Base-by-base conservation (phyloP, 2,888 invertebrate species). In the Laothoe populi region DNA sequence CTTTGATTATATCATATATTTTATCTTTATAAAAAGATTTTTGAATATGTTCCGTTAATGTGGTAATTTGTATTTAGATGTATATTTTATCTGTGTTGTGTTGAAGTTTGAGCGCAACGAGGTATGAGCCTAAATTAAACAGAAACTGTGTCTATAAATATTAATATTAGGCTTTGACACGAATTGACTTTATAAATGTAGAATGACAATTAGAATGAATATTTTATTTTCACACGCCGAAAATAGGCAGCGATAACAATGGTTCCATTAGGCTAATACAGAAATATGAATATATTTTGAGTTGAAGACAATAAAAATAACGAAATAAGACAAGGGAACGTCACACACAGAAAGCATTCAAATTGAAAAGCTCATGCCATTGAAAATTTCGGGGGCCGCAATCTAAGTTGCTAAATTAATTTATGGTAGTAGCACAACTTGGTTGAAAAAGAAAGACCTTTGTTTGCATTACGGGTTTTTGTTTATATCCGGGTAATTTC, bases 331-430 rank as follows among this genome's bases (percentile, higher is more conserved):
- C 60, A 53, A 77, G 70, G 72, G 75, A 70, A 75, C 70, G 82
- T 80, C 83, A 83, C 74, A 80, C 67, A 79, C 84, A 85, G 73
- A 67, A 72, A 26, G 31, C 69, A 73, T 69, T 70, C 69, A 81
- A 82, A 84, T 81, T 85, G 82, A 79, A 80, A 79, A 77, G 75
- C 77, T 74, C 74, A 74, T 75, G 71, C 71, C 71, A 73, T 74
- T 72, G 67, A 70, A 70, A 74, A 75, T 71, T 70, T 68, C 73
- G 69, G 66, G 78, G 26, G 24, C 42, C 82, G 82, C 84, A 87
- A 89, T 89, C 80, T 88, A 88, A 88, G 87, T 89, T 88, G 75
- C 75, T 75, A 87, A 89, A 89, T 88, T 89, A 88, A 88, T 87
- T 86, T 86, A 87, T 84, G 83, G 85, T 74, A n/a, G n/a, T n/a